Evolutionary conservation across 2,888 invertebrate species (phyloP), one percentile per base, ranked within the genome.

Genomic region (Lathronympha strigana): DNA sequence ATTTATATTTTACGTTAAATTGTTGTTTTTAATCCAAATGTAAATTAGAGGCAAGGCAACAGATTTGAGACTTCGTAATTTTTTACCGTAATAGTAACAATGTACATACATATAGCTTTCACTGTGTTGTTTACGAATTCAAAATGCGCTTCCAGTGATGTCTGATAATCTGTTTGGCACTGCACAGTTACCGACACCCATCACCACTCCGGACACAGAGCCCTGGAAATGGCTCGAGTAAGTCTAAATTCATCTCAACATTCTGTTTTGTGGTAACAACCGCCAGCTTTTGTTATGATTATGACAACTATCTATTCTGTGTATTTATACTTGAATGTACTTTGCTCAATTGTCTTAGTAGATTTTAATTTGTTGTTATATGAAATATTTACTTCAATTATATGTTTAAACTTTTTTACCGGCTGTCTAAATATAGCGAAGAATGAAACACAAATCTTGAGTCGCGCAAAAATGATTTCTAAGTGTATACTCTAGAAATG

Each of bases 211-310:
- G 94, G 97, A 96, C 92, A 95, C 95, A 89, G 96, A 97, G 94
- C 95, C 96, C 88, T 96, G 96, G 96, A 96, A 96, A 93, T 97
- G 96, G 96, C 95, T 96, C 94, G 95, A 95, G 95, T 96, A 95
- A 95, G 95, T 95, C 88, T 63, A 57, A 67, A 50, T 73, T 71
- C 70, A 71, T 68, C 61, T 57, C 60, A 66, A 64, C 67, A 60
- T 71, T 63, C 57, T 53, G 47, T 66, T 60, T 61, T 43, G 57
- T 57, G 25, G 31, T 36, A 69, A 45, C 55, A 58, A 60, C 23
- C 45, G 62, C 54, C 62, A 54, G 63, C 63, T 62, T 62, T 15
- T 36, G 33, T 45, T 19, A 21, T 57, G 36, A 49, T 23, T 49
- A 36, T 60, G 49, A 47, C 49, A 15, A 49, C 15, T 49, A 11